Percentiles rank a stretch among this genome's conserved stretches.
These are phyloP conservation scores for Poeciliopsis turneri DNA, from an alignment of 2,797 vertebrate genomes.

Conservation along the genomic window DNA sequence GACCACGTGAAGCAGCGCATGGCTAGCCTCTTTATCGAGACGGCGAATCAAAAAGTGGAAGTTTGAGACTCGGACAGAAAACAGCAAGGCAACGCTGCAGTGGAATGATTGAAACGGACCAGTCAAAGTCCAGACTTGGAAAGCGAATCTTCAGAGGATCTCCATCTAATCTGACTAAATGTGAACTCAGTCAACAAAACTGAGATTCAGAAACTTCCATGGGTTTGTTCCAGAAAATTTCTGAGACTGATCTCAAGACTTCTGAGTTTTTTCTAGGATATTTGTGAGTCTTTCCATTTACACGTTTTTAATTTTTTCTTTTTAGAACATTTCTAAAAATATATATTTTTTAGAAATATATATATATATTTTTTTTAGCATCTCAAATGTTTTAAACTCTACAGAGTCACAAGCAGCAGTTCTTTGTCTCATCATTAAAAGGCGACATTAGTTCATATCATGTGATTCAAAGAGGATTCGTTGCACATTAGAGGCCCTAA, in stretches of 20 bases:
- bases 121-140: not conserved
- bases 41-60: not conserved
- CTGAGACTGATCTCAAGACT: no score
- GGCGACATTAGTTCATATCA: constrained; percentile 91
- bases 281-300: no score
- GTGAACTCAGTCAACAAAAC: not conserved
- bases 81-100: not conserved
- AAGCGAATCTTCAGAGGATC: not conserved
- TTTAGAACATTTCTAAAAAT: no score
- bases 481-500: constrained; percentile 86
- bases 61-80: not conserved
- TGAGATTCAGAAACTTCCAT: no score
- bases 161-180: not conserved
- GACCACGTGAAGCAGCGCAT: not conserved
- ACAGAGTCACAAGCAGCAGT: constrained; percentile 28
- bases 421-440: constrained; percentile 88
- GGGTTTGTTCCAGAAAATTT: no score
- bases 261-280: no score
- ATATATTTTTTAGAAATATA: no score
- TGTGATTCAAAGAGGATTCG: constrained; percentile 89
- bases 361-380: no score
- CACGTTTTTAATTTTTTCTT: no score
- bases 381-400: no score
- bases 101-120: not conserved
- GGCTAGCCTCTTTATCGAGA: no score